phyloP scores from a whole-genome alignment of 2,888 invertebrate species.

The Zaprionus lineosus region DNA sequence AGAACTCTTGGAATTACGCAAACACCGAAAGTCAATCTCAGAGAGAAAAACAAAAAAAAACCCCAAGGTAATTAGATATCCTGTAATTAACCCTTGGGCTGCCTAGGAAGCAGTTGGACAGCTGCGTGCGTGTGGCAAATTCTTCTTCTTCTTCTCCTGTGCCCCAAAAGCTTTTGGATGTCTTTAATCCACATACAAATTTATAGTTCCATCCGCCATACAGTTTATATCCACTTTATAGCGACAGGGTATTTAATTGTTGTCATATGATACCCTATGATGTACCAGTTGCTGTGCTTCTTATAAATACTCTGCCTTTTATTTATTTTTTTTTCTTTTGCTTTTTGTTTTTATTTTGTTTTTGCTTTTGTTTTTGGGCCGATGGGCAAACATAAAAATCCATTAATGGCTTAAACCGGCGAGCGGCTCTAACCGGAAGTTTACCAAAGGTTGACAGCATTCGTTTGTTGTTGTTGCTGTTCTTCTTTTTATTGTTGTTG shows the following conservation, averaged over 20 bases:
- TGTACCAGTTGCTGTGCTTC: not conserved
- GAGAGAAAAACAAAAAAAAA: slow-evolving; percentile 1
- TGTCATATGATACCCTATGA: slow-evolving; percentile 33
- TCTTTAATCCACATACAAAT: no score
- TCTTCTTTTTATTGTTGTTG: slow-evolving; percentile 15
- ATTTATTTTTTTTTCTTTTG: slow-evolving; percentile 10
- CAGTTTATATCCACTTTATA: not conserved
- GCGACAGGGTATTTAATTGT: not conserved
- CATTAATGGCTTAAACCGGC: slow-evolving; percentile 64
- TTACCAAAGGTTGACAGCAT: slow-evolving; percentile 71
- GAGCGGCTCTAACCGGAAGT: slow-evolving; percentile 68
- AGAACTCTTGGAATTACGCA: slow-evolving; percentile 32
- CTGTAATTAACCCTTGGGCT: no score
- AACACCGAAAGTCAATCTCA: not conserved
- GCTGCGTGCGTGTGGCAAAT: no score
- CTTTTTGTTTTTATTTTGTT: slow-evolving; percentile 15
- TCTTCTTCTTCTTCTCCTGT: no score
- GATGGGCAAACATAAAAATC: slow-evolving; percentile 52
- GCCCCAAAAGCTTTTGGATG: no score
- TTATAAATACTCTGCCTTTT: not conserved
- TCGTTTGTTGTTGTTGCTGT: slow-evolving; percentile 33
- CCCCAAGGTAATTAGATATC: no score
- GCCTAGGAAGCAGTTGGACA: no score
- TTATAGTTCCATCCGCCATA: no score
- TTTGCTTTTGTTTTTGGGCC: slow-evolving; percentile 26